Evolutionary conservation across 2,113 vertebrate genomes (phyloP), one percentile per base, ranked within the genome.

Genomic region (Delphinus delphis): DNA sequence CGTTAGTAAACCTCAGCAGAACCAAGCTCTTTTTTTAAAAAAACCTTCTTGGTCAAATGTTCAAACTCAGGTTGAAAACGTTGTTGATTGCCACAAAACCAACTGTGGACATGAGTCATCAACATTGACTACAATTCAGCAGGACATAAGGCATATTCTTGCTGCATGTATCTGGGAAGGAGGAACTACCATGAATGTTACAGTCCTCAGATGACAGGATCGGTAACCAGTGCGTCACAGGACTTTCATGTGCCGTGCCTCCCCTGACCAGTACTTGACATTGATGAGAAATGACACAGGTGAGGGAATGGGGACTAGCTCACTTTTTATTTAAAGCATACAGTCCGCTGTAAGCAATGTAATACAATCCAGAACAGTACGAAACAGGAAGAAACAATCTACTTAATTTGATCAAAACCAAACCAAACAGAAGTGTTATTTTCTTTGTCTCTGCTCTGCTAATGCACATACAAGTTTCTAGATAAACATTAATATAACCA

Each of bases 161-260:
- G 70, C 25, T 62, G 26, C 53, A 0, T 0, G 2, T 11, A 6
- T 11, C 55, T 55, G 41, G 33, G 62, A 62, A 25, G 62, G 41
- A 63, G 8, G 28, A 84, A 17, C 5, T 0, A 18, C 67, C 1
- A 0, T 8, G 20, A 1, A 0, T 8, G 28, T 11, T 14, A 60
- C 0, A 5, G 20, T 33, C 60, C 38, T 80, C 76, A 2, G 90
- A 20, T 1, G 5, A 73, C 0, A 23, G 50, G n/a, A 15, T 26
- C 10, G 0, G 15, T 20, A 41, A 76, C 2, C 73, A 44, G 13
- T 0, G 14, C 7, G 31, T 50, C 74, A 55, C 21, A 26, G 9
- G 47, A 14, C 38, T 12, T 10, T 60, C 88, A 28, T 12, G 20
- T 38, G 33, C 26, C 28, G 1, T 14, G 77, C 36, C 62, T 84